Evolutionary conservation across 1,140 invertebrate species (phyloP), one percentile per base, ranked within the genome.

Genomic region (Notospermus geniculatus): DNA sequence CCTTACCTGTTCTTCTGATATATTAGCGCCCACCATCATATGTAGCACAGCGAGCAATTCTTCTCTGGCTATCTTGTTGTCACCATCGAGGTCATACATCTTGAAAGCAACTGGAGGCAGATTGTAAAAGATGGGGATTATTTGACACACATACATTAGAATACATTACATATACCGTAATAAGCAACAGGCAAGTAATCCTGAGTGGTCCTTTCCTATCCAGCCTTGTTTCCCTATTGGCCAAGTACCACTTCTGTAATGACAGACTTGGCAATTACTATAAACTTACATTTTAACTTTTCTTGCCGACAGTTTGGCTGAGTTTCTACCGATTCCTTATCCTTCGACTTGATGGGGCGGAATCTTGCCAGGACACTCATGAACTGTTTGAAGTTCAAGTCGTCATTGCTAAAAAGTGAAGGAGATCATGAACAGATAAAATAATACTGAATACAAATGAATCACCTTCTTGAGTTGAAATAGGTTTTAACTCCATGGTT

Each of bases 11-110:
- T 85, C 85, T 65, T 84, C 82, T 28, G 83, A 83, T 28, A 86
- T 98, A 82, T 99, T 98, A 11, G 92, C 93, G 50, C 97, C 97
- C 69, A 99, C 97, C 97, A 99, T 99, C 96, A 98, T 98, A 74
- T 99, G 95, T 15, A 99, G 83, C 72, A 99, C 96, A 54, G 93
- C 92, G 52, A 98, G 79, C 23, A 99, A 83, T 82, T 99, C 97
- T 79, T 98, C 95, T 68, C 91, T 88, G 5, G 95, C 97, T 68
- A 99, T 98, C 71, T 92, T 88, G 68, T 95, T 92, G 84, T 98
- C 96, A 81, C 93, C 93, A 82, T 99, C 96, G 71, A 99, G 83
- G 82, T 99, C 97, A 80, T 99, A 99, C 92, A 99, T 97, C 78
- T 96, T 95, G 79, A 99, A 99, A 19, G 96, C 96, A 89, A 99